Evolutionary conservation across 92 coral and sea anemone species (phyloP).

Genomic region (Diadumene lineata): DNA sequence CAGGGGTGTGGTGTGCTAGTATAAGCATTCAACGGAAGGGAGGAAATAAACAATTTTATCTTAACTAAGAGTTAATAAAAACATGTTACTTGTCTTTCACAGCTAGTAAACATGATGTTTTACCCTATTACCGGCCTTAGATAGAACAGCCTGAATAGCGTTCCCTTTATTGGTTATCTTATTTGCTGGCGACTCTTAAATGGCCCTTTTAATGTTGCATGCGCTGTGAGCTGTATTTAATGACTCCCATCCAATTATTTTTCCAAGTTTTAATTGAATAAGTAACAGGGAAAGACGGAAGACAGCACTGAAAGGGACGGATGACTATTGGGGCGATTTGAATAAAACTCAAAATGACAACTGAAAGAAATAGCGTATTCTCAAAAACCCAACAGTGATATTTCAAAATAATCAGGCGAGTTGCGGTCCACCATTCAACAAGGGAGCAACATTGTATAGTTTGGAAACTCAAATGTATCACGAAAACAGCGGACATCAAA

Average conservation of each 20-base stretch:
- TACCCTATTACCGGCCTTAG: background rate
- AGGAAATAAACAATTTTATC: background rate
- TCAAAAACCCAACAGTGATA: no score
- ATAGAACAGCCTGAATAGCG: background rate
- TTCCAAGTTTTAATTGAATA: background rate
- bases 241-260: background rate
- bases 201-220: background rate
- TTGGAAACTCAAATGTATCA: no score
- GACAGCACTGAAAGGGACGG: background rate
- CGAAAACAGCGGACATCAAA: no score
- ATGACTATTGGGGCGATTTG: background rate
- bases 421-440: no score
- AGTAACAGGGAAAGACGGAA: background rate
- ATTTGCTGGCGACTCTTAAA: background rate
- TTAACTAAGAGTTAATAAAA: background rate
- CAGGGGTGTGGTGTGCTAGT: background rate
- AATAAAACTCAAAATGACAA: no score
- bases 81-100: background rate
- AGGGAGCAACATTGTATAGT: no score
- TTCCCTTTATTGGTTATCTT: background rate
- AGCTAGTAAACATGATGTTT: background rate
- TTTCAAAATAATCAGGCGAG: no score
- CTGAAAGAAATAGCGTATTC: no score
- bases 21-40: background rate
- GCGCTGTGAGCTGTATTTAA: background rate